Percentiles rank a stretch among this genome's conserved stretches.
Evolutionary conservation across 2,888 invertebrate species (phyloP).

Genomic region (Netelia fuscicornis): DNA sequence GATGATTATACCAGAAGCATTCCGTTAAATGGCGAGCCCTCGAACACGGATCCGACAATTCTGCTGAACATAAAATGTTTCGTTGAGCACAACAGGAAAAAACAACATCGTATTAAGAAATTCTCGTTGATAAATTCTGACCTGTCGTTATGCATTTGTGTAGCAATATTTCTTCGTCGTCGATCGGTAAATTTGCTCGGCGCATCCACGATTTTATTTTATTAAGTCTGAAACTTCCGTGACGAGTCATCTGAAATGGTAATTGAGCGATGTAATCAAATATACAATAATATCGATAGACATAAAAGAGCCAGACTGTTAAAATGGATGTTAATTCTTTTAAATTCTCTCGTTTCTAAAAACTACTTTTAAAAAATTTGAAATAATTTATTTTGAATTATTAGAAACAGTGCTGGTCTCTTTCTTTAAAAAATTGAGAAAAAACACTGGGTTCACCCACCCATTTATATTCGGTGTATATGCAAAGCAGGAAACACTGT

Average conservation of each 20-base stretch:
- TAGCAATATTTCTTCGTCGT: slow-evolving; percentile 66
- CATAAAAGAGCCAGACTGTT: too few relatives aligned
- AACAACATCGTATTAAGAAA: too few relatives aligned
- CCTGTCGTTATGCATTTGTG: slow-evolving; percentile 71
- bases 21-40: slow-evolving; percentile 74
- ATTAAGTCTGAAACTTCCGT: slow-evolving; percentile 71
- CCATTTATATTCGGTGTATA: slow-evolving; percentile 75
- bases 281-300: slow-evolving; percentile 10
- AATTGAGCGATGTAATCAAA: neutral
- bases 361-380: neutral
- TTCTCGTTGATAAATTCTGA: slow-evolving; percentile 48
- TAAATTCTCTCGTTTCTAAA: too few relatives aligned
- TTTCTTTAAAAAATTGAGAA: too few relatives aligned
- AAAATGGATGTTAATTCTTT: too few relatives aligned
- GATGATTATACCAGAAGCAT: slow-evolving; percentile 74
- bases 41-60: slow-evolving; percentile 70
- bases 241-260: slow-evolving; percentile 72
- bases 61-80: slow-evolving; percentile 45
- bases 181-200: slow-evolving; percentile 64
- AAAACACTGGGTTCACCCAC: slow-evolving; percentile 65
- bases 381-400: neutral
- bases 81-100: too few relatives aligned
- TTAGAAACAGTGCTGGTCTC: too few relatives aligned
- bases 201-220: slow-evolving; percentile 71
- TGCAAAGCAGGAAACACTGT: slow-evolving; percentile 76